Evolutionary conservation across 2,888 invertebrate genomes (phyloP).

Genomic region (Apomyelois bistriatella): DNA sequence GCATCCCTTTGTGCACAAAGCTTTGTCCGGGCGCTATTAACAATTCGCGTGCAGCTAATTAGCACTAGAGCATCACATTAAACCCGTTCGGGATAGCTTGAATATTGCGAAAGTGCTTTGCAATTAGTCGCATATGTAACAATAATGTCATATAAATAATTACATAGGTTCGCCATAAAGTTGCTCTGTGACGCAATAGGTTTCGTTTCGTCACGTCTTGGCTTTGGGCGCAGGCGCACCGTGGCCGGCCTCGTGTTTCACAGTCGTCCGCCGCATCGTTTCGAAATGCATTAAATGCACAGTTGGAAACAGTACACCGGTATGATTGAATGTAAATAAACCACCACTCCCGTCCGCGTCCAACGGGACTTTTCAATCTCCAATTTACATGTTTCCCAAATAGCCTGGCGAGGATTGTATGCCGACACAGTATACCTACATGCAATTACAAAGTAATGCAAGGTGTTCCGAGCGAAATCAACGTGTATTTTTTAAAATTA

Average conservation of each 20-base stretch:
- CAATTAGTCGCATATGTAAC: slow-evolving; percentile 42
- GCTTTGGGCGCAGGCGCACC: slow-evolving; percentile 70
- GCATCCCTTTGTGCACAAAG: slow-evolving; percentile 67
- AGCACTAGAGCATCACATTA: slow-evolving; percentile 41
- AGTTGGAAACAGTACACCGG: slow-evolving; percentile 56
- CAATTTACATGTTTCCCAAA: slow-evolving; percentile 19
- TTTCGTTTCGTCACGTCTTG: slow-evolving; percentile 71
- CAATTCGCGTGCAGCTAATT: slow-evolving; percentile 57
- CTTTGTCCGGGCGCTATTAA: slow-evolving; percentile 53
- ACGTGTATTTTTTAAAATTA: slow-evolving; percentile 31
- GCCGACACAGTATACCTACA: background rate
- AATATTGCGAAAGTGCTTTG: slow-evolving; percentile 31
- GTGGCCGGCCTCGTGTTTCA: slow-evolving; percentile 72
- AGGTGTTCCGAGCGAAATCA: slow-evolving; percentile 22
- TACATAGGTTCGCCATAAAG: slow-evolving; percentile 63
- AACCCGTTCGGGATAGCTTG: slow-evolving; percentile 37
- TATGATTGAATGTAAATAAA: slow-evolving; percentile 58
- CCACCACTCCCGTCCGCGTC: slow-evolving; percentile 28
- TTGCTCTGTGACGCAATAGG: slow-evolving; percentile 69
- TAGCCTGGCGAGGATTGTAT: background rate
- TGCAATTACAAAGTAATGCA: slow-evolving; percentile 14
- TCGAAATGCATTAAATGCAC: slow-evolving; percentile 79
- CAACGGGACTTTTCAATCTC: slow-evolving; percentile 28
- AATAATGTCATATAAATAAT: slow-evolving; percentile 74
- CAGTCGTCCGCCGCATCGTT: slow-evolving; percentile 70